phyloP scores from a whole-genome alignment of 2,888 invertebrate genomes.

The Lissocephala sabroskyi region DNA sequence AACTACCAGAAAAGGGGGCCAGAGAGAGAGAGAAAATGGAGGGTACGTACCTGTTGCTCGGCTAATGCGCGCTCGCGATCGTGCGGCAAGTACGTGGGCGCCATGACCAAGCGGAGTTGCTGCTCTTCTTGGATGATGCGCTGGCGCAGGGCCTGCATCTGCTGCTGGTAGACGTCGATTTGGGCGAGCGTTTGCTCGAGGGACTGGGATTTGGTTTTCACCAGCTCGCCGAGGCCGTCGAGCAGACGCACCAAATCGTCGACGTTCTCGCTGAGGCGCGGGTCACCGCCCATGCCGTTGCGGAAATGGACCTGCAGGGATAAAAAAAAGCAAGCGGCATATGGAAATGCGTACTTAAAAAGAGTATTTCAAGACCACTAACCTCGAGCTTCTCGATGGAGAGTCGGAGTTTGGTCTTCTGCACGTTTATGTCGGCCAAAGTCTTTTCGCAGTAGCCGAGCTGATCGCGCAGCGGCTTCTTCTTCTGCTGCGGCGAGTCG shows the following conservation, averaged over 20 bases:
- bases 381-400: constrained; percentile 93
- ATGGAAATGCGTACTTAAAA: constrained; percentile 3
- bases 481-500: constrained; percentile 87
- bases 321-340: not conserved
- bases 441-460: constrained; percentile 89
- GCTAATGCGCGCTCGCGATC: constrained; percentile 86
- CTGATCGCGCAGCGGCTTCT: constrained; percentile 90
- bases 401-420: constrained; percentile 90
- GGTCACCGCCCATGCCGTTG: constrained; percentile 86
- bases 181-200: constrained; percentile 86
- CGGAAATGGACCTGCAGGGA: constrained; percentile 86
- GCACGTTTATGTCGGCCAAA: constrained; percentile 88
- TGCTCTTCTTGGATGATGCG: constrained; percentile 91
- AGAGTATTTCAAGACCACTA: constrained; percentile 62
- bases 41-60: constrained; percentile 87
- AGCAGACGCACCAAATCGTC: constrained; percentile 80
- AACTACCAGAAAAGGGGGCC: too few relatives aligned
- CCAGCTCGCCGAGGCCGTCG: constrained; percentile 73
- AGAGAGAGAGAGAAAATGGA: too few relatives aligned
- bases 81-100: constrained; percentile 86
- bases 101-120: constrained; percentile 85
- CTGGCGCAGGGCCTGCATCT: constrained; percentile 87
- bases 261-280: constrained; percentile 82
- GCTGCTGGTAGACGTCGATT: constrained; percentile 90
- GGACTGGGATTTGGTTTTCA: constrained; percentile 72